phyloP scores from a whole-genome alignment of 2,888 invertebrate genomes.

The Camponotus fellah region DNA sequence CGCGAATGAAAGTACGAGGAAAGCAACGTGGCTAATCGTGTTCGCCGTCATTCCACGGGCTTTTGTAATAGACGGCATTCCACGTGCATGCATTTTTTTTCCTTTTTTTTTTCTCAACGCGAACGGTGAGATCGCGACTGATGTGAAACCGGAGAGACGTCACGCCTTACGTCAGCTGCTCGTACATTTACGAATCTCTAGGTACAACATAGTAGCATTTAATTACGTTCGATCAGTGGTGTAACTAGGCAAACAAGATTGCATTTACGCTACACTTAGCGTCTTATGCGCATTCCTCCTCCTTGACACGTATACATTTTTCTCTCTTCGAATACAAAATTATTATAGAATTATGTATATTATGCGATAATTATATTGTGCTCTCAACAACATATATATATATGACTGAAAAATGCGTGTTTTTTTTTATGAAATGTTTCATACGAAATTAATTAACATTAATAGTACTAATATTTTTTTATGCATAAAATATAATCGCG shows the following conservation, averaged over 20 bases:
- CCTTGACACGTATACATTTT: neutral
- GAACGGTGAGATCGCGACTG: neutral
- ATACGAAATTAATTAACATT: neutral
- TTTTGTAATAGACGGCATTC: conserved; percentile 69
- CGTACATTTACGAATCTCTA: conserved; percentile 31
- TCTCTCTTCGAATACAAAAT: conserved; percentile 22
- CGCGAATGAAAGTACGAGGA: conserved; percentile 67
- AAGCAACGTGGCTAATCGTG: conserved; percentile 47
- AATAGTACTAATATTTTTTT: conserved; percentile 5
- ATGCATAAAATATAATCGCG: neutral
- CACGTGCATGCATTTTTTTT: conserved; percentile 40
- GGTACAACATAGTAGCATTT: conserved; percentile 35
- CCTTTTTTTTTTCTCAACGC: neutral
- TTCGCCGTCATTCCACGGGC: conserved; percentile 52
- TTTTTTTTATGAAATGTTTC: no score
- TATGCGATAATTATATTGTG: neutral
- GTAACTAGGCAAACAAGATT: conserved; percentile 5
- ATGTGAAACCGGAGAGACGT: conserved; percentile 37
- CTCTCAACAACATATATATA: no score
- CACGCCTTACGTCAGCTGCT: conserved; percentile 35
- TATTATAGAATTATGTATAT: conserved; percentile 2
- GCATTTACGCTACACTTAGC: conserved; percentile 25
- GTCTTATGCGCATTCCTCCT: conserved; percentile 26
- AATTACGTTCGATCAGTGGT: conserved; percentile 24
- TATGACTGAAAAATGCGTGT: no score